Evolutionary conservation across 2,797 vertebrate genomes (phyloP), one percentile per base, ranked within the genome.

Genomic region (Macropodus opercularis): DNA sequence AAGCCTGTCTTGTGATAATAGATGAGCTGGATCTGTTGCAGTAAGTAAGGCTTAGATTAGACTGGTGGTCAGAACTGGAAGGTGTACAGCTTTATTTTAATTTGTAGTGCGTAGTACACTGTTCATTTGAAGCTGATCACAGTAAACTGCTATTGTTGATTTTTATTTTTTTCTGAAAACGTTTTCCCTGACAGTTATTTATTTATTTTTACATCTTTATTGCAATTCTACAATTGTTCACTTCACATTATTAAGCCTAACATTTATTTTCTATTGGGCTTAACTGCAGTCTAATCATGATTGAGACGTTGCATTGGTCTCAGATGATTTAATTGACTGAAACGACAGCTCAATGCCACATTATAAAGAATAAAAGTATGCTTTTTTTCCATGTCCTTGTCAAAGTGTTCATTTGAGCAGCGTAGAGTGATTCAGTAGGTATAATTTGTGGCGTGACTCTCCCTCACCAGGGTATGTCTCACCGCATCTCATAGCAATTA

Each of bases 1-100:
- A 74, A 44, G 55, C 38, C 49, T 61, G 9, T 62, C 61, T 68
- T 60, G 59, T 77, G 59, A 70, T 81, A 83, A 73, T 71, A 63
- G 46, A 75, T 79, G 63, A 66, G 36, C 60, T 64, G 51, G 55
- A 74, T 77, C 53, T 59, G 56, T 62, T 68, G 60, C 44, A 54
- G 50, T 53, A 54, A n/a, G n/a, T n/a, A n/a, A n/a, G n/a, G n/a
- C n/a, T n/a, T n/a, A n/a, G n/a, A n/a, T n/a, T n/a, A n/a, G n/a
- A n/a, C n/a, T n/a, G n/a, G n/a, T n/a, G n/a, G n/a, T n/a, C n/a
- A n/a, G n/a, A n/a, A n/a, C n/a, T 67, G 54, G 66, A 72, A 56
- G 41, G 42, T 13, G 3, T 46, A 35, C 44, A 50, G 51, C 54
- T 71, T 70, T 21, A 63, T 56, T 48, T 63, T 75, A 58, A 86